Evolutionary conservation across 2,797 vertebrate species (phyloP), one percentile per base, ranked within the genome.

Genomic region (Balearica regulorum): DNA sequence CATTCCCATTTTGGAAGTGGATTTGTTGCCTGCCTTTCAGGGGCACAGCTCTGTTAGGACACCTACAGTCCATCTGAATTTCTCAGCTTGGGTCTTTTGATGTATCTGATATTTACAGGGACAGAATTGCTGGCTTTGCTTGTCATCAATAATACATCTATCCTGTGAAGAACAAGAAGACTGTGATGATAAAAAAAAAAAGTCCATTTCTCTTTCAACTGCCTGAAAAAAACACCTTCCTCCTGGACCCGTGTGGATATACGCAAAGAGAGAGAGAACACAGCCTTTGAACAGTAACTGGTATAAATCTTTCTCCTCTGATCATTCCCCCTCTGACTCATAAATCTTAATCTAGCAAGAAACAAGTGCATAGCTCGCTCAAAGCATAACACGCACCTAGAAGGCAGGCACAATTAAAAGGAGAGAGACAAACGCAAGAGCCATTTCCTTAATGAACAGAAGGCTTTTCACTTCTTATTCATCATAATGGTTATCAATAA

Each of bases 101-200:
- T 62, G 51, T 53, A 33, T 33, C 51, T 78, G 37, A 43, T 71
- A 66, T 80, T 83, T 71, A 84, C 71, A 60, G 55, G 53, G 48
- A 83, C 22, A 81, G 81, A 69, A 78, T 35, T 5, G 1, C 12
- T 83, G 20, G 66, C 54, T 91, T 86, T 73, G 26, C 51, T 89
- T 94, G 35, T 71, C 44, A 86, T 90, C 58, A 92, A 89, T 92
- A 92, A 94, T 92, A 71, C n/a, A 92, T 83, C 57, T 81, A 66
- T 39, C 39, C 44, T 73, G 16, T 41, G 46, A 92, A 80, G 71
- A 87, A 68, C 29, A 91, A 87, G 65, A 70, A 3, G 17, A 93
- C 22, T 82, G 25, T 29, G 41, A 72, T 71, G 26, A 26, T 16
- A 9, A 5, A 7, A 6, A 26, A 16, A 9, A 43, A 3, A 69